phyloP scores from a whole-genome alignment of 1,140 invertebrate genomes.

The Conus ventricosus region DNA sequence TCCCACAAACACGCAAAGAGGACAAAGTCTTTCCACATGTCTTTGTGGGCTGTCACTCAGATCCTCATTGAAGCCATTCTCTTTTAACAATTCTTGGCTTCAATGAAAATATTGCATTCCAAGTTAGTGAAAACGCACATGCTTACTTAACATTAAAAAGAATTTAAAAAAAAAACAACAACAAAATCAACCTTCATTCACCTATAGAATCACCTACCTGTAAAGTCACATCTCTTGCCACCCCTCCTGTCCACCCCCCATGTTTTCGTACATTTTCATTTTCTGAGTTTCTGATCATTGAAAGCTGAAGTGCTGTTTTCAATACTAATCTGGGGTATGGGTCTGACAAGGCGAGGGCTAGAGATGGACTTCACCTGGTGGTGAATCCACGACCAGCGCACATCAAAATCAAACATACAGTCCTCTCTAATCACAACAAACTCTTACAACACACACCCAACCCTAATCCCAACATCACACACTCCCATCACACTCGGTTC shows the following conservation, averaged over 20 bases:
- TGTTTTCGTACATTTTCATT: too few relatives aligned
- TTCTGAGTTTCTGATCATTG: too few relatives aligned
- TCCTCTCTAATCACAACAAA: neutral
- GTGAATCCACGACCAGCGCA: neutral
- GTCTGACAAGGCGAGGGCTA: too few relatives aligned
- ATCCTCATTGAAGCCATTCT: neutral
- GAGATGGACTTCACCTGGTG: neutral
- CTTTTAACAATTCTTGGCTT: neutral
- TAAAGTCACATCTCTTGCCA: too few relatives aligned
- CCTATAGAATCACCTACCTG: too few relatives aligned
- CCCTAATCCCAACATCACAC: neutral
- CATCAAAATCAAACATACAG: neutral
- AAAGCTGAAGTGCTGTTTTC: too few relatives aligned
- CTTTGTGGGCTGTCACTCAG: neutral
- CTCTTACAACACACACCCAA: neutral
- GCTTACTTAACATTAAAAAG: too few relatives aligned
- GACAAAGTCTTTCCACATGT: neutral
- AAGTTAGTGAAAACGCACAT: neutral
- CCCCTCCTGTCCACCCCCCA: too few relatives aligned
- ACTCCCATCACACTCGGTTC: neutral
- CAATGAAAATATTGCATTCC: constrained; percentile 1
- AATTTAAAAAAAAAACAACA: too few relatives aligned
- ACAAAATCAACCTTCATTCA: too few relatives aligned
- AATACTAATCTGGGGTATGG: too few relatives aligned
- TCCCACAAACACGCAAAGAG: neutral